Conservation (phyloP, 2,888 invertebrate species). For the Pheosia tremula region DNA sequence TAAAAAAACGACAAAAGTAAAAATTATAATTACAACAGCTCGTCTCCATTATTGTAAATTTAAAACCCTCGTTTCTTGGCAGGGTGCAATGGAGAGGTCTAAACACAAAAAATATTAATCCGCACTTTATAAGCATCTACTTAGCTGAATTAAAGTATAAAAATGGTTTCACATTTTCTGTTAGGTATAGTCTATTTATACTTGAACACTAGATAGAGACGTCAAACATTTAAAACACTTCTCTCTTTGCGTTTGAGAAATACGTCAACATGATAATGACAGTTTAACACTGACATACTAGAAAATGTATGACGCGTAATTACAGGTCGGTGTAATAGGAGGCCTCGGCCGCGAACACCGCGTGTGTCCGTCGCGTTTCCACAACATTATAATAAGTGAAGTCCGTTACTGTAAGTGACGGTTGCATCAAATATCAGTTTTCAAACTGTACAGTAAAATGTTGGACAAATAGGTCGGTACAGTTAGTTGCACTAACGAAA, state of each 20-base stretch:
- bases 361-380: conserved; percentile 39
- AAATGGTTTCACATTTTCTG: not conserved
- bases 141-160: not conserved
- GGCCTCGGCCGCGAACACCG: conserved; percentile 34
- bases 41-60: no score
- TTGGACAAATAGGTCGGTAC: conserved; percentile 26
- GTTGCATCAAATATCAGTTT: conserved; percentile 53
- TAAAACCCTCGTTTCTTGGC: no score
- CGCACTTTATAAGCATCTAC: not conserved
- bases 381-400: conserved; percentile 46
- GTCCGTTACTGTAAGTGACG: conserved; percentile 52
- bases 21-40: no score
- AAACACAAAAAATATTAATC: not conserved
- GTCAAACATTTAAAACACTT: no score
- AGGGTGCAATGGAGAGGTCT: not conserved
- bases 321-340: conserved; percentile 40
- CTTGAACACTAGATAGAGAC: no score
- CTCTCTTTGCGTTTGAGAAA: no score
- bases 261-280: not conserved
- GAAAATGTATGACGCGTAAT: conserved; percentile 34
- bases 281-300: conserved; percentile 22
- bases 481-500: not conserved
- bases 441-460: conserved; percentile 27
- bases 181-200: no score
- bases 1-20: no score